A percentile compares a stretch with the other conserved stretches of the same genome.
Evolutionary conservation across 2,797 vertebrate genomes (phyloP).

Genomic region (Halcyon chelicuti): DNA sequence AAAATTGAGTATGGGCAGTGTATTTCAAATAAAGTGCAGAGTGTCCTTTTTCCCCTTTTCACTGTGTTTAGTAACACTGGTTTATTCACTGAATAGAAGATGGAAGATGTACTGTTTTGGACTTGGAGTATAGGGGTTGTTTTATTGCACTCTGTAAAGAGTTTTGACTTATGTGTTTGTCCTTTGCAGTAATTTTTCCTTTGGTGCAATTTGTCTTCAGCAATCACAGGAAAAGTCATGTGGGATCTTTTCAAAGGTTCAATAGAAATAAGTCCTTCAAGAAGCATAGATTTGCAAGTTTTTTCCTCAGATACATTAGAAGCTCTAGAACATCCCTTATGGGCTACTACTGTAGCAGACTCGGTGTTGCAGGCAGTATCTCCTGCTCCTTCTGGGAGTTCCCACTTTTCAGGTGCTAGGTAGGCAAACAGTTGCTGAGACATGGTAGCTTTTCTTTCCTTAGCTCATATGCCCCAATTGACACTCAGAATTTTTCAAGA

Average conservation of each 20-base stretch:
- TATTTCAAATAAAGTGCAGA: not conserved
- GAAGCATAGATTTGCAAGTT: not conserved
- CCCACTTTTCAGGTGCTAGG: not conserved
- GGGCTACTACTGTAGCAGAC: not conserved
- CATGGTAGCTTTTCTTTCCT: not conserved
- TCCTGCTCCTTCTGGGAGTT: not conserved
- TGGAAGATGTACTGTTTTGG: not conserved
- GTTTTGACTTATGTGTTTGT: not conserved
- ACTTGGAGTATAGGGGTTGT: not conserved
- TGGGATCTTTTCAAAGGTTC: not conserved
- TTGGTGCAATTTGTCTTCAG: not conserved
- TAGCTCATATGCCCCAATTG: fast-evolving
- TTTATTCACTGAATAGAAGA: not conserved
- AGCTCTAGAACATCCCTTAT: not conserved
- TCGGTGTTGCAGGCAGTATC: not conserved
- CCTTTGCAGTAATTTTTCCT: conserved; percentile 15
- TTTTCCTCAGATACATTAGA: not conserved
- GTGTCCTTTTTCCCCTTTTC: conserved; percentile 24
- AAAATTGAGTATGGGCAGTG: not conserved
- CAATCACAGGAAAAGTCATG: not conserved
- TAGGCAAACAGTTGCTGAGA: not conserved
- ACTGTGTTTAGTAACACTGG: not conserved
- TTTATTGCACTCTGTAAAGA: conserved; percentile 44
- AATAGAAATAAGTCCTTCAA: not conserved
- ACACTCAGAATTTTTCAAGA: not conserved